Evolutionary conservation across 2,797 vertebrate species (phyloP).

Genomic region (Clarias laeviceps): DNA sequence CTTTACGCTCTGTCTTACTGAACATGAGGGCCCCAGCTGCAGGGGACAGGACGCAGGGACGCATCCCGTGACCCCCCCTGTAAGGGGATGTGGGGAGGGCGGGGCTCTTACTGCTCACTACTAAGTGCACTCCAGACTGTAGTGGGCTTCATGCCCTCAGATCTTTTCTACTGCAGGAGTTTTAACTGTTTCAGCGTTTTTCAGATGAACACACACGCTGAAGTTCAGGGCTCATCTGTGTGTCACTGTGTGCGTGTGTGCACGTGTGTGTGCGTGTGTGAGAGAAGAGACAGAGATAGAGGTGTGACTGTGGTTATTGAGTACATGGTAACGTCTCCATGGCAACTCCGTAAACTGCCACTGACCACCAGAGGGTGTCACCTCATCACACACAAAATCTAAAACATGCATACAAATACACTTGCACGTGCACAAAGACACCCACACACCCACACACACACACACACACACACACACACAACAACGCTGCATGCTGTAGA

Average conservation of each 20-base stretch:
- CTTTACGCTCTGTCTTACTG: constrained; percentile 23
- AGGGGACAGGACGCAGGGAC: constrained; percentile 29
- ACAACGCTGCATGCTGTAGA: constrained; percentile 6
- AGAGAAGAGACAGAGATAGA: not conserved
- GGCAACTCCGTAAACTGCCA: not conserved
- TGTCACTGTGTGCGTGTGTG: constrained; percentile 34
- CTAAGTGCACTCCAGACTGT: constrained; percentile 52
- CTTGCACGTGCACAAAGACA: not conserved
- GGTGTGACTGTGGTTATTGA: not conserved
- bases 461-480: not conserved
- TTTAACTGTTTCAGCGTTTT: constrained; percentile 44
- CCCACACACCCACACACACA: not conserved
- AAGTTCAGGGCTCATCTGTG: constrained; percentile 54
- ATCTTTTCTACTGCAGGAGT: constrained; percentile 46
- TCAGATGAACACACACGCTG: constrained; percentile 34
- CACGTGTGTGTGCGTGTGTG: constrained; percentile 22
- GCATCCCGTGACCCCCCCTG: constrained; percentile 34
- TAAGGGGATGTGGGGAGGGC: constrained; percentile 28
- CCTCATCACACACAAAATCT: not conserved
- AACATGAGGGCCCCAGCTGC: constrained; percentile 33
- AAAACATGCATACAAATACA: not conserved
- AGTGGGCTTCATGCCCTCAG: constrained; percentile 38
- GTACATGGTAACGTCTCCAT: not conserved
- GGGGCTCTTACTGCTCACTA: constrained; percentile 31
- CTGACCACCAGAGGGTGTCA: constrained; percentile 11